Base-by-base conservation (phyloP, 2,797 vertebrate genomes). In the Acipenser ruthenus region DNA sequence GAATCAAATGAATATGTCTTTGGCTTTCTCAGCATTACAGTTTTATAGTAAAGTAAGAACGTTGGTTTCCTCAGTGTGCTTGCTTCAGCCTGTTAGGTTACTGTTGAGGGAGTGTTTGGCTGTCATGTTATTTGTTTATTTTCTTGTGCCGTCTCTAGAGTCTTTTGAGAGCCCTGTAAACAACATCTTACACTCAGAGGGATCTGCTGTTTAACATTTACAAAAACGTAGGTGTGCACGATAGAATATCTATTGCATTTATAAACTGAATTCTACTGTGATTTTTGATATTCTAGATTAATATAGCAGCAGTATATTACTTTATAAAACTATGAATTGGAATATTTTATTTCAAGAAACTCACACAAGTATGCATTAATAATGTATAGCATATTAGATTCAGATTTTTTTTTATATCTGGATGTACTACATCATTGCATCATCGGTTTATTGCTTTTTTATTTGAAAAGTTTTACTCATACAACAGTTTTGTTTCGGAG, bases 101-200 rank as follows among this genome's bases (percentile, higher is more conserved):
- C 77, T 79, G 80, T 82, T 81, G 81, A 77, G 82, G 81, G 80
- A 79, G 70, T 75, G 68, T 86, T 82, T 86, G 80, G 82, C 79
- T 86, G 86, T 85, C 83, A 83, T 83, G 76, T 84, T 79, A n/a
- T 82, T 80, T 73, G 79, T 83, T 84, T 81, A 83, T 82, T 80
- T 77, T 74, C 80, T 74, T 73, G 78, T 77, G 74, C 78, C 71
- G 78, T 69, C 68, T 79, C 74, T 80, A 80, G 76, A 78, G 80
- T 80, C 78, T 70, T 77, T 76, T 77, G 64, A 73, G 72, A 77
- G 80, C 77, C 79, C 80, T 67, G 76, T 79, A 81, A 84, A 83
- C 80, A 77, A 73, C 49, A 75, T 71, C 66, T 71, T 47, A 62
- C 49, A 53, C 65, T 68, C 69, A 67, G 63, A 23, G 74, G 72